Base-by-base conservation (phyloP, 2,113 vertebrate genomes). In the Vulpes lagopus region DNA sequence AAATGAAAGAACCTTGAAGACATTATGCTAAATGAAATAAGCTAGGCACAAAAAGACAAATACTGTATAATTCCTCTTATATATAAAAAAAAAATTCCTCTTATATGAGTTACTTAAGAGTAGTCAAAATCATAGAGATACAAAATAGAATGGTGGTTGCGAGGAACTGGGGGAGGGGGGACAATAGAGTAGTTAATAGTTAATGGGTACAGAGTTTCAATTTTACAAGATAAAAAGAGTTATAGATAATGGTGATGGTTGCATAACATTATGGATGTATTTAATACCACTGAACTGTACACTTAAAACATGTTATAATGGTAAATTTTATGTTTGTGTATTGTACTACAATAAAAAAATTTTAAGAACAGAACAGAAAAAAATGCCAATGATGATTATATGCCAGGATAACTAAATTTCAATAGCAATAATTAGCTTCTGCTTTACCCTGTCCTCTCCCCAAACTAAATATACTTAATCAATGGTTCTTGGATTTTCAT, bases 391-490 rank as follows among this genome's bases (percentile, higher is more conserved):
- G 53, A 53, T 55, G 64, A 73, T 81, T 51, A 65, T 32, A 71
- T 65, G 30, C 32, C 57, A 60, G 27, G 55, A 49, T 65, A 94
- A 59, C 65, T 59, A 38, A 95, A 84, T 53, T 22, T 71, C 43
- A 94, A 32, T 38, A 59, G 57, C 3, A 95, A 59, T 85, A 51
- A 93, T 27, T 38, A 74, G 43, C 27, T 76, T 96, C 87, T 60
- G 49, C 89, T 95, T 43, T 69, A 76, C 8, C n/a, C 2, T 74
- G 30, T 60, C 49, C 43, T 90, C 5, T 82, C 62, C 32, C 32
- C 32, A 69, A 79, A 81, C 32, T 38, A 86, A 94, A 80, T 65
- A 84, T 53, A 82, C 94, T 89, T 94, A 78, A 74, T 62, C 49
- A 32, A 55, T 51, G 25, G 19, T 60, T 67, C 82, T 60, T 89